Evolutionary conservation across 2,113 vertebrate species (phyloP).

Genomic region (Hippocampus guttulatus): DNA sequence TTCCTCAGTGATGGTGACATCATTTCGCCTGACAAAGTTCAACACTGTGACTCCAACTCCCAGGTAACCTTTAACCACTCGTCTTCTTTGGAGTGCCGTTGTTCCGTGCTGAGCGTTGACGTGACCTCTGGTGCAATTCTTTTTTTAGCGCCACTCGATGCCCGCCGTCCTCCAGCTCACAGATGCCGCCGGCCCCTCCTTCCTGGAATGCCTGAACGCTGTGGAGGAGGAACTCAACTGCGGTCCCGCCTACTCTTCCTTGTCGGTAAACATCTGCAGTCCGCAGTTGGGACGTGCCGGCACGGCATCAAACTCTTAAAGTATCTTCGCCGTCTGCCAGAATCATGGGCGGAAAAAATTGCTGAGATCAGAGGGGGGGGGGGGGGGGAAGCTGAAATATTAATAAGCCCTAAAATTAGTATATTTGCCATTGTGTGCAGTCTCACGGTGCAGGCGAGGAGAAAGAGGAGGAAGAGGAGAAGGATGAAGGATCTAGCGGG

Average conservation of each 20-base stretch:
- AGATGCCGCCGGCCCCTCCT: conserved; percentile 51
- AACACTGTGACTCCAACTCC: conserved; percentile 11
- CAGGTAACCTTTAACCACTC: background rate
- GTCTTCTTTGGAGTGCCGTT: background rate
- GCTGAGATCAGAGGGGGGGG: too few species aligned
- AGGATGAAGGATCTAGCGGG: conserved; percentile 65
- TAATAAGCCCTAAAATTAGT: too few species aligned
- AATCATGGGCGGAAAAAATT: too few species aligned
- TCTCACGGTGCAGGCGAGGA: conserved; percentile 23
- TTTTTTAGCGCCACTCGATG: conserved; percentile 11
- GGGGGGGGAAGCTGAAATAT: too few species aligned
- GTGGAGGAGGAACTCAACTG: conserved; percentile 83
- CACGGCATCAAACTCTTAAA: too few species aligned
- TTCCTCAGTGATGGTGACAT: conserved; percentile 90
- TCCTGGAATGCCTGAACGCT: conserved; percentile 55
- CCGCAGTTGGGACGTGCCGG: too few species aligned
- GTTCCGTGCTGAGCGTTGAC: too few species aligned
- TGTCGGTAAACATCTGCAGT: conserved; percentile 72
- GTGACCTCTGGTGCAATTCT: background rate
- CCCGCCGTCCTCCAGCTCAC: conserved; percentile 9
- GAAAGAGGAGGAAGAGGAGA: conserved; percentile 5
- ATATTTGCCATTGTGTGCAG: conserved; percentile 27
- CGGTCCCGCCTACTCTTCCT: conserved; percentile 74
- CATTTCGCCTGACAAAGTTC: conserved; percentile 80
- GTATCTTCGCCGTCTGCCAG: too few species aligned